Evolutionary conservation across 2,113 vertebrate species (phyloP).

Genomic region (Caretta caretta): DNA sequence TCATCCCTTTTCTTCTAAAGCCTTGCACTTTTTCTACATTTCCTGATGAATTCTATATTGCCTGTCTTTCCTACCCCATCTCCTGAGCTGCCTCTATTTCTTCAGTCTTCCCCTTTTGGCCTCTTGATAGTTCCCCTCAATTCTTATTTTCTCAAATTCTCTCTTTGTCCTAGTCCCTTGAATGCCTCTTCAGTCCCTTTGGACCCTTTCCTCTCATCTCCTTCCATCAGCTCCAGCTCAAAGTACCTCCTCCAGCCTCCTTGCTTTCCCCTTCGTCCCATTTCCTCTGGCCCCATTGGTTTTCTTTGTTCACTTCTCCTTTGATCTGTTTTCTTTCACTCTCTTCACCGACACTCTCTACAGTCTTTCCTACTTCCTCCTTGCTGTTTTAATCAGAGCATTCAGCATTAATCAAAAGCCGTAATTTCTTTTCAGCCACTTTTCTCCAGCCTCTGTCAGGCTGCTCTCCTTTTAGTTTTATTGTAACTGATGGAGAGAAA

Average conservation of each 20-base stretch:
- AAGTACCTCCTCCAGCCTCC: conserved; percentile 15
- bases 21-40: not conserved
- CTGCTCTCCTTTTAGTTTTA: conserved; percentile 20
- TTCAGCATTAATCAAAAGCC: conserved; percentile 46
- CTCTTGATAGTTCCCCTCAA: conserved; percentile 1
- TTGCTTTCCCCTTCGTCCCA: not conserved
- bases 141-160: conserved; percentile 10
- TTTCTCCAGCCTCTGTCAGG: conserved; percentile 29
- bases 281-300: conserved; percentile 19
- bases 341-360: conserved; percentile 12
- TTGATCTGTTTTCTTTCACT: conserved; percentile 52
- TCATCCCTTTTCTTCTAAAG: not conserved
- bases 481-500: conserved; percentile 15
- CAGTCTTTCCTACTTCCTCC: conserved; percentile 2
- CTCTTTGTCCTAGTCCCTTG: conserved; percentile 15
- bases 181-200: conserved; percentile 38
- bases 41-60: not conserved
- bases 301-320: conserved; percentile 32
- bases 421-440: conserved; percentile 33
- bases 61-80: not conserved
- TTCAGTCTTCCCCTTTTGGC: not conserved
- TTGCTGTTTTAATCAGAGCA: conserved; percentile 52
- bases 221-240: not conserved
- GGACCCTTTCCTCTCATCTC: not conserved
- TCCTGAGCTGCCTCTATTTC: not conserved